phyloP scores from a whole-genome alignment of 2,113 vertebrate genomes.

The Halichoerus grypus region DNA sequence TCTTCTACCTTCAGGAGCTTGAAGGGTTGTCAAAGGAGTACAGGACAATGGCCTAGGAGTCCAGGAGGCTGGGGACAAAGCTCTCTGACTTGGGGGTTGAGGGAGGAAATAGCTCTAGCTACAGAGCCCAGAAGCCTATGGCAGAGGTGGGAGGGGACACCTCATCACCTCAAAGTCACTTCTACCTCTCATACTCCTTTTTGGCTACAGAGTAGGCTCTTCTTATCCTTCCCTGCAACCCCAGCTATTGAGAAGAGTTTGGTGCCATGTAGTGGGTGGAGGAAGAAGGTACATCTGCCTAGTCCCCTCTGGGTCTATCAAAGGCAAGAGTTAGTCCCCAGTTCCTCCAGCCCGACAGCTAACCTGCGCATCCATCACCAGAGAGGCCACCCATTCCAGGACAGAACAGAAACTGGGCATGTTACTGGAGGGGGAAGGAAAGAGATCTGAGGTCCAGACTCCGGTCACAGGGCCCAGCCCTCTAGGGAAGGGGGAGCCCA shows the following conservation, averaged over 20 bases:
- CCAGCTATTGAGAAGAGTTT: background rate
- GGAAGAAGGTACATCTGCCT: background rate
- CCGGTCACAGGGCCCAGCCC: background rate
- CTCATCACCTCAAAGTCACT: background rate
- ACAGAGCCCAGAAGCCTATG: background rate
- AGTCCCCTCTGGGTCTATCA: background rate
- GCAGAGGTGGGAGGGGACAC: background rate
- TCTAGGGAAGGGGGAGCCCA: background rate
- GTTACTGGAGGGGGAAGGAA: slow-evolving; percentile 34
- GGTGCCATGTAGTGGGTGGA: background rate
- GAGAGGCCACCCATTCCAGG: background rate
- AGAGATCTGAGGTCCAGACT: background rate
- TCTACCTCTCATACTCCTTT: slow-evolving; percentile 9
- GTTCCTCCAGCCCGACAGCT: background rate
- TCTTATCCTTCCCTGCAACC: background rate
- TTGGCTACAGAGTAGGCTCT: background rate
- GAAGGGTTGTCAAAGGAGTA: background rate
- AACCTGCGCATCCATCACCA: background rate
- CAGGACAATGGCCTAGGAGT: background rate
- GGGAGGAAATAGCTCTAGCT: background rate
- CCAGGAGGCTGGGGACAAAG: background rate
- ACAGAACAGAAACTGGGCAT: slow-evolving; percentile 48
- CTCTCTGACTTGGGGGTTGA: background rate
- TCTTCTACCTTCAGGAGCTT: background rate
- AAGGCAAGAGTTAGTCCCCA: background rate